Base-by-base conservation (phyloP, 2,888 invertebrate species). In the Elmis aenea region DNA sequence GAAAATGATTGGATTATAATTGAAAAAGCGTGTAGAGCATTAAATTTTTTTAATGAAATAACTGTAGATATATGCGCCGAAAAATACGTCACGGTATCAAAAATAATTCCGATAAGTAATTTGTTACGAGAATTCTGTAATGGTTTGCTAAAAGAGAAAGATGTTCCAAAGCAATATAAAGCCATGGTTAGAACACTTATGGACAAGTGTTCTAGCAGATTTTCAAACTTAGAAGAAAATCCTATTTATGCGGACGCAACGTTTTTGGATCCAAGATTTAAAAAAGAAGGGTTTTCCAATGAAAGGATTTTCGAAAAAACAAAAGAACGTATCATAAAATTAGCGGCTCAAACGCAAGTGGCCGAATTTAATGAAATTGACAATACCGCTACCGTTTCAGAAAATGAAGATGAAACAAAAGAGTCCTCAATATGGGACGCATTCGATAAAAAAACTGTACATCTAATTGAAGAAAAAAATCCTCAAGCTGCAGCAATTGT, bases 401-500 rank as follows among this genome's bases (percentile, higher is more conserved):
- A 5, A 3, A 3, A 2, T 6, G 28, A 15, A 28, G 9, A 28
- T 15, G 18, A 11, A n/a, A 9, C 10, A 10, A 14, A 28, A 16
- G 22, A n/a, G 16, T 16, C 18, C 16, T 12, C 23, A 4, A 15
- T 41, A 3, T 36, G 41, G 41, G 15, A 14, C 2, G 22, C 13
- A 6, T 41, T 41, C 20, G 28, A 32, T 12, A 23, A 41, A 22
- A 14, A 12, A 3, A 16, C 16, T 11, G 9, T 22, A 5, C 18
- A 21, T 14, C 10, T 18, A 6, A 13, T 24, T 3, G 5, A 15
- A 15, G 16, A 16, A 3, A 6, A 8, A 29, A 48, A 45, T 33
- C 30, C 35, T 22, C 8, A 26, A 12, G 40, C 49, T 26, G 44
- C 45, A 5, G 51, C 42, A 12, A 48, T 52, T 13, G 26, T 42